Base-by-base conservation (phyloP, 1,140 invertebrate species). In the Cyclargus thomasi region DNA sequence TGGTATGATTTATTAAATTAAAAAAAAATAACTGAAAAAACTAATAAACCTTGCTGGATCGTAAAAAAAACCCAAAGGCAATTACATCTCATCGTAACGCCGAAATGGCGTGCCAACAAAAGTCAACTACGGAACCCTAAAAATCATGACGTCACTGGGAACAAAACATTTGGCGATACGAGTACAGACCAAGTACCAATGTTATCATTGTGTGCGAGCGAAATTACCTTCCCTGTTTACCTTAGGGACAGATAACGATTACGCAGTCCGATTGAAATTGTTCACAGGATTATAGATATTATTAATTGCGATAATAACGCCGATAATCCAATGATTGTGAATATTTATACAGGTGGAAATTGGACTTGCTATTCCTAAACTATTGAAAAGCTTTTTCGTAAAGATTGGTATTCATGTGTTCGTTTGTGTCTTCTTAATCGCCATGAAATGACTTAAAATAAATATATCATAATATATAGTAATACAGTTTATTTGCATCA, bases 151-250 rank as follows among this genome's bases (percentile, higher is more conserved):
- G 69, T 70, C 68, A 74, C 36, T 78, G 73, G 62, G 77, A 78
- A 81, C 64, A 57, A 36, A 69, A 66, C 77, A 77, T 77, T 77
- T 79, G 77, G 75, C 71, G 75, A 77, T 77, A 78, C n/a, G n/a
- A n/a, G n/a, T n/a, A n/a, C 53, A 78, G 72, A 75, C 74, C 47
- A 77, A 75, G 74, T 72, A 74, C 70, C 65, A 66, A 57, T 67
- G 69, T 77, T 79, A 79, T 79, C 77, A 39, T 18, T 69, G 72
- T 72, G 57, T 79, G 53, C 57, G 14, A 67, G 74, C 75, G 69
- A 79, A 79, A 77, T 79, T 79, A 74, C 71, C 68, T 73, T 64
- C 70, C 68, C 71, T 78, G 69, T 78, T 76, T 78, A 69, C 71
- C 65, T 59, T 70, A 62, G 74, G 71, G 68, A 47, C 67, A 73